Evolutionary conservation across 2,888 invertebrate species (phyloP).

Genomic region (Mesorhabditis spiculigera): DNA sequence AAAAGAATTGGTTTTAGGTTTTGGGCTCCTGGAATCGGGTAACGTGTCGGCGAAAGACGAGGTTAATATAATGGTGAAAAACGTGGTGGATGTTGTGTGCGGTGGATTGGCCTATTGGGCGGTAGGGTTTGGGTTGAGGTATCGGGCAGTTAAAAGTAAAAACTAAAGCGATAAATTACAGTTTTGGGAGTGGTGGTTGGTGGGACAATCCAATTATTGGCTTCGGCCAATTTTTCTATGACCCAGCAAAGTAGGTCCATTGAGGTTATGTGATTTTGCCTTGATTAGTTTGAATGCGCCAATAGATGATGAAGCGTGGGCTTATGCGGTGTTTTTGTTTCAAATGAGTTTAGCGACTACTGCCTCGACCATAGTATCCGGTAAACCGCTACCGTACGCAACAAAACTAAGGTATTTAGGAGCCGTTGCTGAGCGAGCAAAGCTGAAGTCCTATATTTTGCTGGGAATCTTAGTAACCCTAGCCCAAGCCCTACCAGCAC

Average conservation of each 20-base stretch:
- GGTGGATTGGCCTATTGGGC: slow-evolving; percentile 91
- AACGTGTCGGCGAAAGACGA: slow-evolving; percentile 43
- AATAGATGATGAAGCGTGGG: slow-evolving; percentile 29
- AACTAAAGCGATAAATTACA: not conserved
- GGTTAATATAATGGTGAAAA: slow-evolving; percentile 80
- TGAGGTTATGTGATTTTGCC: not conserved
- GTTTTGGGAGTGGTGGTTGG: slow-evolving; percentile 35
- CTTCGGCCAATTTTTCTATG: slow-evolving; percentile 44
- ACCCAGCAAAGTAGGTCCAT: not conserved
- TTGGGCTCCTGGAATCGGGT: slow-evolving; percentile 39
- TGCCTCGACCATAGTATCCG: slow-evolving; percentile 39
- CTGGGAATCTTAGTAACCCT: slow-evolving; percentile 25
- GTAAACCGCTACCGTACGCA: slow-evolving; percentile 12
- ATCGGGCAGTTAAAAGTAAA: slow-evolving; percentile 64
- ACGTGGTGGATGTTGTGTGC: slow-evolving; percentile 76
- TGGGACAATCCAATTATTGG: slow-evolving; percentile 50
- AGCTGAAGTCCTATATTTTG: slow-evolving; percentile 37
- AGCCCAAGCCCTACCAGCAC: slow-evolving; percentile 57
- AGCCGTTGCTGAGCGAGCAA: slow-evolving; percentile 44
- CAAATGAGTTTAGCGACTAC: slow-evolving; percentile 7
- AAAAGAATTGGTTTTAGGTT: slow-evolving; percentile 29
- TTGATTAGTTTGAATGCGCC: slow-evolving; percentile 6
- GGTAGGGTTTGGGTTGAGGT: slow-evolving; percentile 87
- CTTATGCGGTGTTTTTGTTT: slow-evolving; percentile 12
- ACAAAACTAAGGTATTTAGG: slow-evolving; percentile 15